phyloP scores from a whole-genome alignment of 2,113 vertebrate species.

The Tragelaphus strepsiceros region DNA sequence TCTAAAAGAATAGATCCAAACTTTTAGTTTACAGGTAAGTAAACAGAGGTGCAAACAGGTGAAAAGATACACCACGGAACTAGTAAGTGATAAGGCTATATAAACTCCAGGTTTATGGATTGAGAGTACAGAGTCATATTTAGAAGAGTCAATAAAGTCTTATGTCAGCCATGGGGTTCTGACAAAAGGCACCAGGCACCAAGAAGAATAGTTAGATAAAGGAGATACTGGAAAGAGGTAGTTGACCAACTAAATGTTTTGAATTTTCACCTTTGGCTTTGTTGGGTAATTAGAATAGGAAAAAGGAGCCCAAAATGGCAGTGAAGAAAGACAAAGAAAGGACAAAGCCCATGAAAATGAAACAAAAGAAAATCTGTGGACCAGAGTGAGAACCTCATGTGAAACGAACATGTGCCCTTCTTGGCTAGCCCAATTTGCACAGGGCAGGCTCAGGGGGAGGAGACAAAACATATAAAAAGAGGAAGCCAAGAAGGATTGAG shows the following conservation, averaged over 20 bases:
- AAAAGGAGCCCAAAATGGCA: not conserved
- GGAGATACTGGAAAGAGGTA: not conserved
- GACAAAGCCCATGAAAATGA: not conserved
- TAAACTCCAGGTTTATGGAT: not conserved
- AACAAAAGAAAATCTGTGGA: not conserved
- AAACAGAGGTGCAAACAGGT: not conserved
- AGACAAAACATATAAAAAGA: not conserved
- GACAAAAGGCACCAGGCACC: not conserved
- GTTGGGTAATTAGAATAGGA: not conserved
- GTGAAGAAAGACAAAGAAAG: not conserved
- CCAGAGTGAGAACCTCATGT: rapidly evolving
- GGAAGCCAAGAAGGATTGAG: not conserved
- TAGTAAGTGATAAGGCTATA: not conserved
- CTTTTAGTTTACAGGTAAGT: not conserved
- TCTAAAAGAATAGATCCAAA: too few relatives aligned
- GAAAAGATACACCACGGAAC: not conserved
- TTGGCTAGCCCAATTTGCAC: not conserved
- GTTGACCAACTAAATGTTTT: not conserved
- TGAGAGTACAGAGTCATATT: not conserved
- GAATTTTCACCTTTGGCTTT: not conserved
- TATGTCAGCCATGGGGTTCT: not conserved
- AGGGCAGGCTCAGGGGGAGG: not conserved
- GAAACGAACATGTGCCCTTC: rapidly evolving
- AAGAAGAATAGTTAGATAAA: not conserved
- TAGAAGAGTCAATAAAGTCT: not conserved